Percentiles rank a stretch among this genome's conserved stretches.
Conservation (phyloP, 2,888 invertebrate genomes). For the Carpatolechia fugitivella region DNA sequence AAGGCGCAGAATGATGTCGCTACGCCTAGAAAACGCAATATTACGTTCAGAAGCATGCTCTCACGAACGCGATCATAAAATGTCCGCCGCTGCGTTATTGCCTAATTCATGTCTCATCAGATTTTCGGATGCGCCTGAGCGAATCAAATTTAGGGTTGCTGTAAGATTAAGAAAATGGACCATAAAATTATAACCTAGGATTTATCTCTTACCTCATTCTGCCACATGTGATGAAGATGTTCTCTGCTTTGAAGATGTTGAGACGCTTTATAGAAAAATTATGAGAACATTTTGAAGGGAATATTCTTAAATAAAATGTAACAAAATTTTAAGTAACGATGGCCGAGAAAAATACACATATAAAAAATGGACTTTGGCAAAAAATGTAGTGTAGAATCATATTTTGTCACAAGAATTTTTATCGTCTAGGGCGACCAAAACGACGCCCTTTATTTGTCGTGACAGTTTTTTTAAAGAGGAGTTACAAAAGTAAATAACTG, state of each 20-base stretch:
- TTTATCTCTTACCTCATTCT: background rate
- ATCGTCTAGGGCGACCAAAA: too few species aligned
- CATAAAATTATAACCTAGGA: background rate
- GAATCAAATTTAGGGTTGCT: background rate
- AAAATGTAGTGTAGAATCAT: too few species aligned
- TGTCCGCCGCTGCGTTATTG: conserved; percentile 53
- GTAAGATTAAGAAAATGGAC: background rate
- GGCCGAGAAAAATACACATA: too few species aligned
- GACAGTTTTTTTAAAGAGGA: too few species aligned
- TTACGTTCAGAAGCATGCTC: conserved; percentile 64
- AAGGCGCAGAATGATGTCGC: conserved; percentile 72
- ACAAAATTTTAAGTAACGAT: too few species aligned
- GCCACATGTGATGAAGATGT: background rate
- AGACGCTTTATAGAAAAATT: too few species aligned
- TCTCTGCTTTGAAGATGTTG: background rate
- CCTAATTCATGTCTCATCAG: conserved; percentile 45
- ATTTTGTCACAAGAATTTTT: too few species aligned
- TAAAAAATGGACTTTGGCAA: too few species aligned
- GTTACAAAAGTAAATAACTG: too few species aligned
- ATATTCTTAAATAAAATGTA: too few species aligned
- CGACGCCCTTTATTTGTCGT: too few species aligned
- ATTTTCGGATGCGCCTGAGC: conserved; percentile 45
- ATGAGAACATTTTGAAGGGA: too few species aligned
- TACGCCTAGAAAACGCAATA: conserved; percentile 65
- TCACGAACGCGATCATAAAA: conserved; percentile 65